A percentile compares a stretch with the other conserved stretches of the same genome.
phyloP scores from a whole-genome alignment of 2,888 invertebrate genomes.

The Polyommatus icarus region DNA sequence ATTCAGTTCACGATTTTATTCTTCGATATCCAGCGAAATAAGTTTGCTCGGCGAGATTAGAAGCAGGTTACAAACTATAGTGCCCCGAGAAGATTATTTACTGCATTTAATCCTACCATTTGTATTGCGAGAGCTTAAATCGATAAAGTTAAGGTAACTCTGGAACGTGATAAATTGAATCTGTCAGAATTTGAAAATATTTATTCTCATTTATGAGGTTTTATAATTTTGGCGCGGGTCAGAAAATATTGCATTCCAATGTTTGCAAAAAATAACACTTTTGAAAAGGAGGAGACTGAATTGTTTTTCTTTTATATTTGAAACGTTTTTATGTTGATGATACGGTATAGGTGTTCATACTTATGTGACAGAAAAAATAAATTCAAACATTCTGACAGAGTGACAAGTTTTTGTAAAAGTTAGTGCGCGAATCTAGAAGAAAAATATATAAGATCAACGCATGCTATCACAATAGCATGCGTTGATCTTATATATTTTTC shows the following conservation, averaged over 20 bases:
- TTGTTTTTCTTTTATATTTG: no score
- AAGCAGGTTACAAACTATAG: constrained; percentile 14
- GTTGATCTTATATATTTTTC: no score
- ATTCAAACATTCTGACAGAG: no score
- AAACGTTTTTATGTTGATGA: no score
- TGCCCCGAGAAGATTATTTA: constrained; percentile 16
- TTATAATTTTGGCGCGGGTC: neutral
- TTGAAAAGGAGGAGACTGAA: no score
- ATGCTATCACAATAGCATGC: no score
- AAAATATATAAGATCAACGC: no score
- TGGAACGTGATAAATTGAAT: constrained; percentile 8
- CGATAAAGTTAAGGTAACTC: constrained; percentile 15
- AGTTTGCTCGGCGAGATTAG: constrained; percentile 1
- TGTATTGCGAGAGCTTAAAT: constrained; percentile 6
- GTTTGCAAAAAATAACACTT: neutral
- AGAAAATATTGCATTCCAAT: neutral
- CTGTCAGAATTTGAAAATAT: constrained; percentile 11
- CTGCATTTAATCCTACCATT: constrained; percentile 13
- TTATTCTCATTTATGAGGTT: neutral
- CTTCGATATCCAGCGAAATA: constrained; percentile 12
- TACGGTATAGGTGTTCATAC: no score
- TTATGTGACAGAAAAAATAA: no score
- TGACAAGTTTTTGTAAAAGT: no score
- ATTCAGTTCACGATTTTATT: constrained; percentile 18
- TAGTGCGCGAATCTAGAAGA: no score